These are phyloP conservation scores for Urocolius indicus DNA, from an alignment of 2,113 vertebrate genomes.

Conservation along the genomic window DNA sequence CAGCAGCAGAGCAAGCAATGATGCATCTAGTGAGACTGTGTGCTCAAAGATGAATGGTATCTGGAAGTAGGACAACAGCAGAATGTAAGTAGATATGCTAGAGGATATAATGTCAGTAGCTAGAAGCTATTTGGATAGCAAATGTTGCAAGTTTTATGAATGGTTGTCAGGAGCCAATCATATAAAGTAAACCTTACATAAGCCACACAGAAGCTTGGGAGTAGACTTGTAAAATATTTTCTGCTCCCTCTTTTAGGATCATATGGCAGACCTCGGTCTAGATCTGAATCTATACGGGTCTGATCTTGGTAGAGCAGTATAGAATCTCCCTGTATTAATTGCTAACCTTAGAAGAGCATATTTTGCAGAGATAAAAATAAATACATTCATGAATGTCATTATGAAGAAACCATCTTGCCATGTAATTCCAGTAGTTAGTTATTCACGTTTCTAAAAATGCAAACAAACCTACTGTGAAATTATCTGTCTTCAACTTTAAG, in stretches of 20 bases:
- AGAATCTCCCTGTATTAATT: not conserved
- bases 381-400: not conserved
- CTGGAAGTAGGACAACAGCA: constrained; percentile 61
- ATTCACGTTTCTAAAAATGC: not conserved
- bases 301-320: not conserved
- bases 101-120: constrained; percentile 54
- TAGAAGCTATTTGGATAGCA: constrained; percentile 49
- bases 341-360: not conserved
- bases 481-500: not conserved
- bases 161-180: constrained; percentile 46
- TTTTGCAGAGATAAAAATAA: not conserved
- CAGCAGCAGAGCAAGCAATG: not conserved
- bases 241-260: not conserved
- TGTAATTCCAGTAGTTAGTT: not conserved
- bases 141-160: constrained; percentile 68
- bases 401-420: not conserved
- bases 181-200: constrained; percentile 52
- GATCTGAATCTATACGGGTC: not conserved
- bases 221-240: not conserved
- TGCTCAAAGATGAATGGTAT: constrained; percentile 15
- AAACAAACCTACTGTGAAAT: not conserved
- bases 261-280: not conserved
- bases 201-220: not conserved
- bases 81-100: constrained; percentile 63
- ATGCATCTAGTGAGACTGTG: not conserved